Evolutionary conservation across 2,888 invertebrate species (phyloP), one percentile per base, ranked within the genome.

Genomic region (Spisula solida): DNA sequence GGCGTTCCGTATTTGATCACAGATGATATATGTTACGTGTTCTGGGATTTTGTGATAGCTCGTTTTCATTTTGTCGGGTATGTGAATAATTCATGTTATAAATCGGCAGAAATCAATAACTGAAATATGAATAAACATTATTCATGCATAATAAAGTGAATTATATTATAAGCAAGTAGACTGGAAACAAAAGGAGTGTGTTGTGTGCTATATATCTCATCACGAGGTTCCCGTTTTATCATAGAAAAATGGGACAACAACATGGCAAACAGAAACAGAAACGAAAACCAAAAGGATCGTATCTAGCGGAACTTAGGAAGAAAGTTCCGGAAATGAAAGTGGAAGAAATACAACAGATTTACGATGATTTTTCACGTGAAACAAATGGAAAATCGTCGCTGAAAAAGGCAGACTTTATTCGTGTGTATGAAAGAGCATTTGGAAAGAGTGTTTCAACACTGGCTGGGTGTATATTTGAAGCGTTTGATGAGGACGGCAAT

Each of bases 361-460:
- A 90, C 75, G 56, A 87, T 20, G 90, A 92, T 31, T 92, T 90
- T 66, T 48, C 25, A 48, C 48, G 66, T 20, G 79, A 84, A 56
- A 78, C 88, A 16, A 34, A 60, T 4, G 92, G 92, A 0, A 88
- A 70, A 80, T 25, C 47, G 0, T 41, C 81, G 5, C 78, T 92
- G 10, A 88, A 82, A 31, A 81, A 83, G n/a, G 47, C 66, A 56
- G 90, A 90, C 60, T 91, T 92, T 47, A 81, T 87, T 29, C 83
- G 87, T 70, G 92, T 92, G 20, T 92, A 92, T 82, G 89, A 89
- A 80, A 34, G 84, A 81, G 92, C 89, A 20, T 90, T 92, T 60
- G 89, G 90, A 0, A 82, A 82, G 5, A 88, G 70, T 10, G 92
- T 84, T 8, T 47, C 82, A 25, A 8, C 85, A 5, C 66, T 92